These are phyloP conservation scores for Caerostris extrusa DNA, from an alignment of 1,140 invertebrate genomes.

Conservation along the genomic window DNA sequence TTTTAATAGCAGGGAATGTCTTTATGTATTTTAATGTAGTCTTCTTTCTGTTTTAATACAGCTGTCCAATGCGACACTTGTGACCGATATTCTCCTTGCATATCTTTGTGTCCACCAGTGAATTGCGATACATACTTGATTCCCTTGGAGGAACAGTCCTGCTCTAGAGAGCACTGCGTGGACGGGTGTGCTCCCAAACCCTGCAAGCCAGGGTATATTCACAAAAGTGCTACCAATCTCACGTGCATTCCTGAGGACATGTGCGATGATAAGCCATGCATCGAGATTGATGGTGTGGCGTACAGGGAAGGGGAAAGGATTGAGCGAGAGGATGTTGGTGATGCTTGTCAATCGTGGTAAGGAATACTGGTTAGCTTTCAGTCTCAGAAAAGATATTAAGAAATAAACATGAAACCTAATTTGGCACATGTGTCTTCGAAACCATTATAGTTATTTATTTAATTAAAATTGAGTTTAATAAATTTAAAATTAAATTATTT, in stretches of 20 bases:
- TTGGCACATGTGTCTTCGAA: no score
- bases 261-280: constrained; percentile 46
- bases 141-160: constrained; percentile 83
- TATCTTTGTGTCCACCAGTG: constrained; percentile 89
- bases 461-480: no score
- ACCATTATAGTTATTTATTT: no score
- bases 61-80: constrained; percentile 93
- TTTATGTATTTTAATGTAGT: constrained; percentile 34
- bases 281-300: constrained; percentile 28
- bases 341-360: constrained; percentile 90
- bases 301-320: constrained; percentile 77
- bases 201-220: constrained; percentile 87
- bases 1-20: no score
- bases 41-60: constrained; percentile 80
- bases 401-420: no score
- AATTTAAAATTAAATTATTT: no score
- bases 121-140: constrained; percentile 90
- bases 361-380: not conserved
- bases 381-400: no score
- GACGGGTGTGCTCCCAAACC: constrained; percentile 88
- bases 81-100: constrained; percentile 89
- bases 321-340: constrained; percentile 10
- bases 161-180: constrained; percentile 88
- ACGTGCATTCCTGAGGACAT: constrained; percentile 84
- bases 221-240: constrained; percentile 85